Evolutionary conservation across 2,113 vertebrate species (phyloP).

Genomic region (Corvus cornix): DNA sequence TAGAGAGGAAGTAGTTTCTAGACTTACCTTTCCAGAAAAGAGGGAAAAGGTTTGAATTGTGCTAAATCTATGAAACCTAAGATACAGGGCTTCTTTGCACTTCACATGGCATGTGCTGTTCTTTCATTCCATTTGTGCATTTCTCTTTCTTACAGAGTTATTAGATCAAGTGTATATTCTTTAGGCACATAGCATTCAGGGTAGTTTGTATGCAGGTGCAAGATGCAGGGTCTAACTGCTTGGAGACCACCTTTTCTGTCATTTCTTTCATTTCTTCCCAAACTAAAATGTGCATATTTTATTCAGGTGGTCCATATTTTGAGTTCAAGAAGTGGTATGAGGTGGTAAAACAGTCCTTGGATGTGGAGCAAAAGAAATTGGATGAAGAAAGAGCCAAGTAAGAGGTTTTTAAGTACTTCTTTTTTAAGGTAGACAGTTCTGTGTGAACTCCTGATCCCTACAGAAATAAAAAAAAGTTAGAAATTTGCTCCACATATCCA

Average conservation of each 20-base stretch:
- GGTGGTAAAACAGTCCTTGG: conserved; percentile 70
- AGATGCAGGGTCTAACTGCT: not conserved
- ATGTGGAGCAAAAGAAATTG: conserved; percentile 63
- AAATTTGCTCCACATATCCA: not conserved
- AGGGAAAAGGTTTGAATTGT: not conserved
- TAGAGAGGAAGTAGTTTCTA: not conserved
- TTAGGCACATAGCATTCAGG: not conserved
- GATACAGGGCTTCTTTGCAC: not conserved
- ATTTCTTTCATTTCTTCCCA: not conserved
- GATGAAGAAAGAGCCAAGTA: conserved; percentile 79
- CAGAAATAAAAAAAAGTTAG: not conserved
- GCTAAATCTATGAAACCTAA: not conserved
- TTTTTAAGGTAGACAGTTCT: not conserved
- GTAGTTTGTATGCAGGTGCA: not conserved
- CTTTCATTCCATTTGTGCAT: not conserved
- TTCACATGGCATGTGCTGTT: not conserved
- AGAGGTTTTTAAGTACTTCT: not conserved
- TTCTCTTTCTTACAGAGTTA: not conserved
- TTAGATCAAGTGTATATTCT: not conserved
- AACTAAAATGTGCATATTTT: not conserved
- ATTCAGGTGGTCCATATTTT: conserved; percentile 60
- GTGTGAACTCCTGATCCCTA: not conserved
- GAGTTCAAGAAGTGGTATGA: conserved; percentile 78
- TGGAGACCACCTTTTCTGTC: not conserved
- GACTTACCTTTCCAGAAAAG: not conserved